Base-by-base conservation (phyloP, 2,888 invertebrate species). In the Philaethria dido region DNA sequence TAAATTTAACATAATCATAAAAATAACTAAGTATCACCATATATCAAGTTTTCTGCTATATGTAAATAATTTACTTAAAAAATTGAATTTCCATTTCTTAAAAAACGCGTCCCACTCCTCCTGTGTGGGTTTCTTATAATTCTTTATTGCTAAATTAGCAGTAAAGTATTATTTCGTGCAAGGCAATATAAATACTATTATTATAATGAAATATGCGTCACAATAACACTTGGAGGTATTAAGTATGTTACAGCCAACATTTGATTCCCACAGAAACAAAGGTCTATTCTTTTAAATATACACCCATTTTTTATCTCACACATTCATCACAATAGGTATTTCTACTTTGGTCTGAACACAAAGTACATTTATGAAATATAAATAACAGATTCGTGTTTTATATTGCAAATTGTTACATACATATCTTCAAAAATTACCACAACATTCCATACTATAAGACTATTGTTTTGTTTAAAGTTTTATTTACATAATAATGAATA, bases 181-280 rank as follows among this genome's bases (percentile, higher is more conserved):
- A 16, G 39, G 18, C 8, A 47, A 1, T 47, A 44, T 60, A 33
- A 16, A 13, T 39, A 39, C 39, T 13, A 54, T 39, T 48, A 50
- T 55, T 29, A 47, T 45, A 33, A 54, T 60, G 36, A 25, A 52
- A 52, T 45, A 45, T 13, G 13, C 47, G 47, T 47, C 61, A 22
- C 54, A 60, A 55, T 60, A 44, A 42, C n/a, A 11, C n/a, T 18
- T 5, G 20, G 20, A 39, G 25, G 18, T 29, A 36, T 62, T 29
- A 54, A 42, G 2, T 54, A 54, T 14, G 36, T 42, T 39, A 42
- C 55, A 54, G 39, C 18, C 42, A 57, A 62, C 33, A 66, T 63
- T 63, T 25, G 44, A 60, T 67, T 69, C 70, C 44, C 70, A 70
- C 42, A 52, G 39, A 59, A 66, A 70, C 69, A 71, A 71, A 67